Percentiles rank a stretch among this genome's conserved stretches.
Evolutionary conservation across 2,888 invertebrate genomes (phyloP).

Genomic region (Aporophyla lueneburgensis): DNA sequence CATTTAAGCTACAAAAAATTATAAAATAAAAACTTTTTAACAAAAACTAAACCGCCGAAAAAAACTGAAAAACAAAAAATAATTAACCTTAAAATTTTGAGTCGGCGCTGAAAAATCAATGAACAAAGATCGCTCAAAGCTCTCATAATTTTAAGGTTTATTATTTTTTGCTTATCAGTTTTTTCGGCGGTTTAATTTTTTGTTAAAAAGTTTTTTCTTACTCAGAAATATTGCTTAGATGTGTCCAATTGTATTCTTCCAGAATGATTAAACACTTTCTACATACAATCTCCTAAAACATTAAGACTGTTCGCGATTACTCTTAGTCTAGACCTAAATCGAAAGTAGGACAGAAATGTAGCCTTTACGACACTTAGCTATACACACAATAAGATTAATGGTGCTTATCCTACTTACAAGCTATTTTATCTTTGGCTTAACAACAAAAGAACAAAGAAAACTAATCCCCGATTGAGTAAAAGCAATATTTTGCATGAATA

Average conservation of each 20-base stretch:
- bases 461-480: slow-evolving; percentile 56
- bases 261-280: slow-evolving; percentile 1
- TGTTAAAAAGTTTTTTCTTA: too few species aligned
- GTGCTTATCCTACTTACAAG: slow-evolving; percentile 48
- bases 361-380: slow-evolving; percentile 33
- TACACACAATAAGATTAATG: slow-evolving; percentile 61
- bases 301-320: slow-evolving; percentile 16
- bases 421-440: slow-evolving; percentile 55
- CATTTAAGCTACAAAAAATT: too few species aligned
- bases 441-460: slow-evolving; percentile 57
- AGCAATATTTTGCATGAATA: slow-evolving; percentile 64
- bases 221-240: not conserved
- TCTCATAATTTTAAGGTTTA: too few species aligned
- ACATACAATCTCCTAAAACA: not conserved
- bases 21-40: too few species aligned
- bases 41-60: too few species aligned
- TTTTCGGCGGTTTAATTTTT: too few species aligned
- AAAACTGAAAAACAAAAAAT: too few species aligned
- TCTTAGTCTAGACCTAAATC: slow-evolving; percentile 47
- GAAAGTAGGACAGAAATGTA: slow-evolving; percentile 47
- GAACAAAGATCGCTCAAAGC: too few species aligned
- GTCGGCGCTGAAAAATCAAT: too few species aligned
- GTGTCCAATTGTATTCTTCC: not conserved
- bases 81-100: too few species aligned
- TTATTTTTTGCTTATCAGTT: too few species aligned